Conservation (phyloP, 2,888 invertebrate genomes). For the Pristionchus mayeri region DNA sequence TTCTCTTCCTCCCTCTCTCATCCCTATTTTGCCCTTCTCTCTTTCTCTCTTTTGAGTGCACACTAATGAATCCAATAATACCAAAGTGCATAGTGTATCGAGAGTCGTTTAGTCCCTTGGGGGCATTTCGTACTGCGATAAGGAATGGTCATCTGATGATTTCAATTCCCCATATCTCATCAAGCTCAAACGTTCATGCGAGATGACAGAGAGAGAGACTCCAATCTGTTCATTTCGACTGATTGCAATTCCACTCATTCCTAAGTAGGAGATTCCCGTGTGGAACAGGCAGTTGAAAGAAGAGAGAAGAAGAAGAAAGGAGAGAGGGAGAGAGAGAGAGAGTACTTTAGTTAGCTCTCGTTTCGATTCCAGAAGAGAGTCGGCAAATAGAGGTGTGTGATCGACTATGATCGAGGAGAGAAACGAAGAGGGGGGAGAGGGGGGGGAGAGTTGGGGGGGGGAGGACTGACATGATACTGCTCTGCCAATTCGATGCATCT, state of each 20-base stretch:
- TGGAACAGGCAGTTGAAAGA: not conserved
- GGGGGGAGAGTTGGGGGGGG: too few relatives aligned
- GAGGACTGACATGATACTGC: constrained; percentile 33
- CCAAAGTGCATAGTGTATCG: not conserved
- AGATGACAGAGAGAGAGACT: not conserved
- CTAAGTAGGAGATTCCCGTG: not conserved
- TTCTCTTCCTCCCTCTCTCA: not conserved
- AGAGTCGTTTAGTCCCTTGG: not conserved
- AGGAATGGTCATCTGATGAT: constrained; percentile 20
- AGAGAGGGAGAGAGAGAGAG: not conserved
- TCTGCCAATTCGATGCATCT: constrained; percentile 63
- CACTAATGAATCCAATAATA: not conserved
- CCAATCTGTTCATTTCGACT: not conserved
- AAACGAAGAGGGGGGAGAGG: too few relatives aligned
- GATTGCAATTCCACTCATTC: not conserved
- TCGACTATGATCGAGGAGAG: not conserved
- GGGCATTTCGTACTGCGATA: not conserved
- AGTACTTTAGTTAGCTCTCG: not conserved
- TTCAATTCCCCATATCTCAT: not conserved
- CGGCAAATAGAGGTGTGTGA: not conserved
- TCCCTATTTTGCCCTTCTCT: not conserved
- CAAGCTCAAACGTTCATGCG: constrained; percentile 3
- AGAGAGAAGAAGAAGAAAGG: not conserved
- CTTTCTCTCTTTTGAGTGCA: not conserved
- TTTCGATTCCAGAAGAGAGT: not conserved